Evolutionary conservation across 2,888 invertebrate species (phyloP).

Genomic region (Drosophila diplacantha): DNA sequence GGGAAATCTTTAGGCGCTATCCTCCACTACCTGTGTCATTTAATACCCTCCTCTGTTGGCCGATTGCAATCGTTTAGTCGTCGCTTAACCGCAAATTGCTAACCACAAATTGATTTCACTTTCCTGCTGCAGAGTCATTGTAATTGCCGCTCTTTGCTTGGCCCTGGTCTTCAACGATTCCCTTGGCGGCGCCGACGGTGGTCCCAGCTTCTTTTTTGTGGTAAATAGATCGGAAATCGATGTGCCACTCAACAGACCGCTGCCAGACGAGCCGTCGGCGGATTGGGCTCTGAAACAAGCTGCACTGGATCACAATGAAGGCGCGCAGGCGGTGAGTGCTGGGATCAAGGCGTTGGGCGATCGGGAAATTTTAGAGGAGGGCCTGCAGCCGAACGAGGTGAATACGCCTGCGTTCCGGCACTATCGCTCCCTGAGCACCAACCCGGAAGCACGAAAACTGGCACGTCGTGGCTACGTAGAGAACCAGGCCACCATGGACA

Average conservation of each 20-base stretch:
- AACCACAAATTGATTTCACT: slow-evolving; percentile 45
- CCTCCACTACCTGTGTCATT: background rate
- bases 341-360: slow-evolving; percentile 81
- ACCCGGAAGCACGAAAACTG: slow-evolving; percentile 81
- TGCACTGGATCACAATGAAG: slow-evolving; percentile 44
- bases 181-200: slow-evolving; percentile 10
- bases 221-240: slow-evolving; percentile 40
- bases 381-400: slow-evolving; percentile 77
- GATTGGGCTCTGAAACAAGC: slow-evolving; percentile 60
- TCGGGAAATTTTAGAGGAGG: slow-evolving; percentile 80
- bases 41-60: background rate
- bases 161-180: slow-evolving; percentile 57
- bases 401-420: slow-evolving; percentile 84
- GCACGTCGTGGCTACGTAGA: slow-evolving; percentile 84
- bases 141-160: slow-evolving; percentile 62
- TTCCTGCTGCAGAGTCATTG: slow-evolving; percentile 60
- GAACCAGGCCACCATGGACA: slow-evolving; percentile 83
- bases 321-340: slow-evolving; percentile 79
- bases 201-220: slow-evolving; percentile 53
- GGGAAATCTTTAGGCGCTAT: background rate
- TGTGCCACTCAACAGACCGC: slow-evolving; percentile 46
- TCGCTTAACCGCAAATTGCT: slow-evolving; percentile 20
- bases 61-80: slow-evolving; percentile 32
- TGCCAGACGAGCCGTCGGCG: slow-evolving; percentile 64
- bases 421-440: slow-evolving; percentile 84